Evolutionary conservation across 37 sponge, comb jelly and placozoan genomes (phyloP).

Genomic region (Oscarella lobularis): DNA sequence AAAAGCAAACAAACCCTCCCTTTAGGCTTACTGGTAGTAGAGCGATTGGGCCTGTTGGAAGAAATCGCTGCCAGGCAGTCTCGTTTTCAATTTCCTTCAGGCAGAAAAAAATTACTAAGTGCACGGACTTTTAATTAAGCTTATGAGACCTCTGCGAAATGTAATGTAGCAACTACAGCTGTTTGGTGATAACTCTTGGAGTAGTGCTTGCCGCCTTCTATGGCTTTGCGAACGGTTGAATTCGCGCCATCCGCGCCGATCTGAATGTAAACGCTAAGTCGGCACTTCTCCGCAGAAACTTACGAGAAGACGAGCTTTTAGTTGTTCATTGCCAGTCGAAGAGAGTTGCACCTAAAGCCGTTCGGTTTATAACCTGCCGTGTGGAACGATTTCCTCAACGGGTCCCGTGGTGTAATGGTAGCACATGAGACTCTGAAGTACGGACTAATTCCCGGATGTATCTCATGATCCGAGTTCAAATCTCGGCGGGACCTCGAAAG

Average conservation of each 20-base stretch:
- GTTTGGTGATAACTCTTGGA: slow-evolving; percentile 34
- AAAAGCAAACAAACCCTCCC: neutral
- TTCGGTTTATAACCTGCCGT: too few relatives aligned
- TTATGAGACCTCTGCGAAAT: slow-evolving; percentile 15
- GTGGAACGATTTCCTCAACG: too few relatives aligned
- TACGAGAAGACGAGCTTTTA: too few relatives aligned
- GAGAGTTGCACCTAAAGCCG: too few relatives aligned
- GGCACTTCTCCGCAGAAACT: too few relatives aligned
- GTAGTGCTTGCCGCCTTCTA: neutral
- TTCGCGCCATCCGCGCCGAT: slow-evolving; percentile 67
- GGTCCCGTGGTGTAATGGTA: slow-evolving; percentile 87
- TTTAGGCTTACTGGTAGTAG: slow-evolving; percentile 54
- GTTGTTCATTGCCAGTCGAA: too few relatives aligned
- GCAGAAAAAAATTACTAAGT: neutral
- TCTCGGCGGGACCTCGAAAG: slow-evolving; percentile 80
- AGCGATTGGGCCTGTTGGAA: slow-evolving; percentile 74
- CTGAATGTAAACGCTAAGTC: too few relatives aligned
- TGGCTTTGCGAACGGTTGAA: slow-evolving; percentile 29
- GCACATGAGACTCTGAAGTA: slow-evolving; percentile 97
- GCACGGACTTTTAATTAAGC: too few relatives aligned
- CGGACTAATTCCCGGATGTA: too few relatives aligned
- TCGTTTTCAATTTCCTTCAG: slow-evolving; percentile 8
- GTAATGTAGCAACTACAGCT: slow-evolving; percentile 53
- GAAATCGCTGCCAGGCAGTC: slow-evolving; percentile 66
- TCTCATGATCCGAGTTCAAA: slow-evolving; percentile 95